A percentile compares a stretch with the other conserved stretches of the same genome.
phyloP scores from a whole-genome alignment of 2,888 invertebrate genomes.

The Sphecodes monilicornis region DNA sequence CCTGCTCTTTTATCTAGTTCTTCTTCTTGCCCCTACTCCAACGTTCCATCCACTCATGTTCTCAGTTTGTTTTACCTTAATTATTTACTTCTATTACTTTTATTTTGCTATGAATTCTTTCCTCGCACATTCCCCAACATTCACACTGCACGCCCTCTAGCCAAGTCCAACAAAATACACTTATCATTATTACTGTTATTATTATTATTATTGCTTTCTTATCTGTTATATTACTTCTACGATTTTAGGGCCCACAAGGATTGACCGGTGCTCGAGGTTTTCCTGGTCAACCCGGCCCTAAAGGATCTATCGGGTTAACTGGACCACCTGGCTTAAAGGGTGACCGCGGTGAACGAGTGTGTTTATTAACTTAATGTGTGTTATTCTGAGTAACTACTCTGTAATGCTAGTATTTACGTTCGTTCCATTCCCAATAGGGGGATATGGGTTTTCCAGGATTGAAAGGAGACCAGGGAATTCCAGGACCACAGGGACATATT shows the following conservation, averaged over 20 bases:
- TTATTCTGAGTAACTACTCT: too few relatives aligned
- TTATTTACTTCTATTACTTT: too few relatives aligned
- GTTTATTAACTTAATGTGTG: constrained; percentile 15
- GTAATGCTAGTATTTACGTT: not conserved
- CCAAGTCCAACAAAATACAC: too few relatives aligned
- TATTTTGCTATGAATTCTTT: too few relatives aligned
- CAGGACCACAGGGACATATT: constrained; percentile 68
- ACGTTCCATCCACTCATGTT: too few relatives aligned
- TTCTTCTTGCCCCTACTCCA: too few relatives aligned
- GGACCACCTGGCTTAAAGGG: constrained; percentile 83
- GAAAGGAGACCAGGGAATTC: constrained; percentile 77
- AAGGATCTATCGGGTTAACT: constrained; percentile 83
- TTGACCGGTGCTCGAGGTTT: constrained; percentile 83
- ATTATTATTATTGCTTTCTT: constrained; percentile 23
- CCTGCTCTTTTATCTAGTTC: too few relatives aligned
- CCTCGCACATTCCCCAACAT: too few relatives aligned
- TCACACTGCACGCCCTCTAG: too few relatives aligned
- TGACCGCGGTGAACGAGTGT: constrained; percentile 71
- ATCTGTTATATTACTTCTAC: not conserved
- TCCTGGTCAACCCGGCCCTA: constrained; percentile 84
- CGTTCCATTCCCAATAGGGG: constrained; percentile 59
- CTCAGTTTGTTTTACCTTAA: too few relatives aligned
- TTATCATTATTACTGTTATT: not conserved
- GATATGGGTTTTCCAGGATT: constrained; percentile 76
- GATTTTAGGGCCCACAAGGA: constrained; percentile 82